These are phyloP conservation scores for Cosmia pyralina DNA, from an alignment of 2,888 invertebrate species.

Conservation along the genomic window DNA sequence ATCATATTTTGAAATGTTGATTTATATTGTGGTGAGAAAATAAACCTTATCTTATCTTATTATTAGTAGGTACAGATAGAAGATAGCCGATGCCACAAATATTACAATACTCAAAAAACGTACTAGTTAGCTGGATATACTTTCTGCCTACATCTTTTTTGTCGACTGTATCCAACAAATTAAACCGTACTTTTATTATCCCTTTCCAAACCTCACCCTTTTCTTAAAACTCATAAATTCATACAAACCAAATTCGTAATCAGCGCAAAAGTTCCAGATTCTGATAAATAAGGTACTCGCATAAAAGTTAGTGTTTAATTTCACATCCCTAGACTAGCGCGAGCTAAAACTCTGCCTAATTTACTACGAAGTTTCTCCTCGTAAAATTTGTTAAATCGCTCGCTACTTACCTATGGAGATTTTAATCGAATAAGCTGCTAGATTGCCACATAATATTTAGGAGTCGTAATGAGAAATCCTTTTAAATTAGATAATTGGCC, in stretches of 20 bases:
- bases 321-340: constrained; percentile 48
- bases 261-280: constrained; percentile 53
- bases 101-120: too few relatives aligned
- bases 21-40: too few relatives aligned
- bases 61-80: too few relatives aligned
- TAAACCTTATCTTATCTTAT: too few relatives aligned
- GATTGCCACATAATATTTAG: constrained; percentile 42
- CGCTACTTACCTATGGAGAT: constrained; percentile 49
- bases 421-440: constrained; percentile 48
- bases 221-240: constrained; percentile 34
- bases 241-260: constrained; percentile 50
- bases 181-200: constrained; percentile 24
- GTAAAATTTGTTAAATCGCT: constrained; percentile 61
- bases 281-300: constrained; percentile 59
- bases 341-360: constrained; percentile 53
- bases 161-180: neutral
- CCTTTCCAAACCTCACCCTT: neutral
- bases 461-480: constrained; percentile 39
- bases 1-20: too few relatives aligned
- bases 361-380: constrained; percentile 55
- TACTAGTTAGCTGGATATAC: neutral
- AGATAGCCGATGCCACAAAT: too few relatives aligned
- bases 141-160: neutral
- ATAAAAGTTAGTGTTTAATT: constrained; percentile 63
- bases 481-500: constrained; percentile 29